phyloP scores from a whole-genome alignment of 2,888 invertebrate species.

The Cerastoderma edule region DNA sequence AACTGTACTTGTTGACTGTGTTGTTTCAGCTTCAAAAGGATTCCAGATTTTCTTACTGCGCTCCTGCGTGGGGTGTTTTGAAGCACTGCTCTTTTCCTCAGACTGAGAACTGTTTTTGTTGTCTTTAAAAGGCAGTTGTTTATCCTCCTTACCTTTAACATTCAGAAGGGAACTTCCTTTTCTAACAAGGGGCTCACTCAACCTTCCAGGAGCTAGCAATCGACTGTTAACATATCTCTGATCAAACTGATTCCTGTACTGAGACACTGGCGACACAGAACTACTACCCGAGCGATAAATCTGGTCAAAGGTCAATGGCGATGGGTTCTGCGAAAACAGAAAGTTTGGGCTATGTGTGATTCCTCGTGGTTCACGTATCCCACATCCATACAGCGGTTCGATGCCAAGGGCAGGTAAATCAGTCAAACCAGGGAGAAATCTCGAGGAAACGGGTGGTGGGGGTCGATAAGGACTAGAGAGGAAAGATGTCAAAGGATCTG shows the following conservation, averaged over 20 bases:
- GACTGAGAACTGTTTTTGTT: background rate
- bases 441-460: slow-evolving; percentile 25
- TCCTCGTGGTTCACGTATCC: slow-evolving; percentile 46
- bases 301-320: slow-evolving; percentile 61
- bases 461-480: slow-evolving; percentile 37
- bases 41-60: slow-evolving; percentile 46
- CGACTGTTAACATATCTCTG: slow-evolving; percentile 42
- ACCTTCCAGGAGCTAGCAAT: slow-evolving; percentile 35
- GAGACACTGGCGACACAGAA: slow-evolving; percentile 54
- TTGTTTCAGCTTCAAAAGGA: slow-evolving; percentile 43
- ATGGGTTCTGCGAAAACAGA: slow-evolving; percentile 53
- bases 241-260: slow-evolving; percentile 56
- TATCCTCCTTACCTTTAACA: slow-evolving; percentile 12
- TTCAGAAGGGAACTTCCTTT: slow-evolving; percentile 1
- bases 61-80: background rate
- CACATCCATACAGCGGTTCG: slow-evolving; percentile 53
- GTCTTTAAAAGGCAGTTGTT: background rate
- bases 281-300: slow-evolving; percentile 49
- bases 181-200: slow-evolving; percentile 39
- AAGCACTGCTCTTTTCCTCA: background rate
- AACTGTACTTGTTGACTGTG: background rate
- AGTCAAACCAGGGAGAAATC: slow-evolving; percentile 39
- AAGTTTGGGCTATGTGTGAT: slow-evolving; percentile 58
- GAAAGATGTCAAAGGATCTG: slow-evolving; percentile 40
- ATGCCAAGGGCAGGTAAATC: slow-evolving; percentile 49